Percentiles rank a stretch among this genome's conserved stretches.
Conservation (phyloP, 2,113 vertebrate species). For the Pollimyrus isidori region DNA sequence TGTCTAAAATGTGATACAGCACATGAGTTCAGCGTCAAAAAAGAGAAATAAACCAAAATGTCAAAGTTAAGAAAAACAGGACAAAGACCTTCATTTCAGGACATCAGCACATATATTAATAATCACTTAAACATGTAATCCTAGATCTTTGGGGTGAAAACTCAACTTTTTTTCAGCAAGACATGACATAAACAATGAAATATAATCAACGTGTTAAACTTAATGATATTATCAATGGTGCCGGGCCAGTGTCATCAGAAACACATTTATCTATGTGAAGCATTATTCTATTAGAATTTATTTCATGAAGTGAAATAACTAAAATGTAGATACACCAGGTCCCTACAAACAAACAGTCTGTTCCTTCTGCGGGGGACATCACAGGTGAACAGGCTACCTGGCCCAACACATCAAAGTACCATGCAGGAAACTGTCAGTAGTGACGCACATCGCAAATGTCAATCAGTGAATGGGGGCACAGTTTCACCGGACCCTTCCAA, state of each 20-base stretch:
- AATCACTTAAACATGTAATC: neutral
- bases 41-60: neutral
- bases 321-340: conserved; percentile 4
- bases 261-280: conserved; percentile 24
- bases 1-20: neutral
- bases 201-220: neutral
- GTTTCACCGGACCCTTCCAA: neutral
- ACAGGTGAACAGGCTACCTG: neutral
- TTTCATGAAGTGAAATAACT: conserved; percentile 22
- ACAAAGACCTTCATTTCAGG: neutral
- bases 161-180: neutral
- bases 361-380: neutral
- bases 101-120: neutral
- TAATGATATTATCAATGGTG: neutral
- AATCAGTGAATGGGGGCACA: neutral
- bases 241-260: conserved; percentile 16
- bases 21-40: neutral
- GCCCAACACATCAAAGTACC: neutral
- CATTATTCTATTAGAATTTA: conserved; percentile 29
- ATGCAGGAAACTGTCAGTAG: conserved; percentile 11
- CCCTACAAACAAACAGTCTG: neutral
- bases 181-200: neutral
- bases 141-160: neutral
- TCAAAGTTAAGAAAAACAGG: neutral
- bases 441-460: neutral